Conservation (phyloP, 2,113 vertebrate species). For the Ranitomeya variabilis region DNA sequence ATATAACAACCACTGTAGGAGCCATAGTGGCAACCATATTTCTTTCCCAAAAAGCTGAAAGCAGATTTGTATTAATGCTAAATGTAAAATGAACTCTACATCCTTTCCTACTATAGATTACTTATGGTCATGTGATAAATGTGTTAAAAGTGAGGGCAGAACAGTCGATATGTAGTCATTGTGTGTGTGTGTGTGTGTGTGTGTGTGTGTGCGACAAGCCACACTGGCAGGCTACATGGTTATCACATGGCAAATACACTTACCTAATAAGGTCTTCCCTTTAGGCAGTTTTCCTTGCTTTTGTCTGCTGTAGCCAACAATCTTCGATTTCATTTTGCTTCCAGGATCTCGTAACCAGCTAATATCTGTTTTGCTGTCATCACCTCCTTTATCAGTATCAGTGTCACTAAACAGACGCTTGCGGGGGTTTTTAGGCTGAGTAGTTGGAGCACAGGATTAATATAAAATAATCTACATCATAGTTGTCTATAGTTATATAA, state of each 20-base stretch:
- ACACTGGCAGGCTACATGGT: not conserved
- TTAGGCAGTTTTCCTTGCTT: constrained; percentile 61
- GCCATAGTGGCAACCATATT: too few species aligned
- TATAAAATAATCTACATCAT: not conserved
- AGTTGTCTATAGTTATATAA: not conserved
- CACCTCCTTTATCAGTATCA: constrained; percentile 79
- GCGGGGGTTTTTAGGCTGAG: constrained; percentile 66
- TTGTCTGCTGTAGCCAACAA: constrained; percentile 79
- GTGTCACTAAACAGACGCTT: constrained; percentile 89
- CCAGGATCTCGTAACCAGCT: constrained; percentile 85
- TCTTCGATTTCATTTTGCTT: constrained; percentile 76
- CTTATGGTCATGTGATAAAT: too few species aligned
- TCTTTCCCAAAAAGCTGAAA: too few species aligned
- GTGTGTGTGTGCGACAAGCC: not conserved
- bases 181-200: too few species aligned
- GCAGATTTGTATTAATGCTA: too few species aligned
- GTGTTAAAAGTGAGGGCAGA: too few species aligned
- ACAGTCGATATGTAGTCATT: too few species aligned
- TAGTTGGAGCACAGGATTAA: constrained; percentile 22
- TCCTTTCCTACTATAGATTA: too few species aligned
- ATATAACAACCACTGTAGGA: too few species aligned
- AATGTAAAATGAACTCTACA: too few species aligned
- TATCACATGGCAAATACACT: not conserved
- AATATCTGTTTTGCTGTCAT: constrained; percentile 76
- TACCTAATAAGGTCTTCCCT: not conserved